phyloP scores from a whole-genome alignment of 2,888 invertebrate species.

The Lampropteryx suffumata region DNA sequence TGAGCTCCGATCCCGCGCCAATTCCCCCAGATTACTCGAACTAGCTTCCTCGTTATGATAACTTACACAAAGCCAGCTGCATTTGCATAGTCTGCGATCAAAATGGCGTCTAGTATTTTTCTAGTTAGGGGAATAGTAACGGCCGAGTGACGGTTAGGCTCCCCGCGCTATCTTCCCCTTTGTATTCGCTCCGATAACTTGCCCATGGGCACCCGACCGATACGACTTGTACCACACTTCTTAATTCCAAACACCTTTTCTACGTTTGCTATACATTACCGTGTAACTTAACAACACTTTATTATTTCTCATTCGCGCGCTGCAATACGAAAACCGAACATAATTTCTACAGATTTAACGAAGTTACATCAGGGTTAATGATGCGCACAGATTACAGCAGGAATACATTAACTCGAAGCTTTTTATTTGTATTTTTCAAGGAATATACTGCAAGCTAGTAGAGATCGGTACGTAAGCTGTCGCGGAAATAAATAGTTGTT shows the following conservation, averaged over 20 bases:
- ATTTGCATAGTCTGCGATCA: conserved; percentile 52
- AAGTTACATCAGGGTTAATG: conserved; percentile 62
- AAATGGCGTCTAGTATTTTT: conserved; percentile 79
- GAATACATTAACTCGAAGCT: conserved; percentile 52
- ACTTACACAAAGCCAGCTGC: conserved; percentile 45
- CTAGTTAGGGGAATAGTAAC: conserved; percentile 81
- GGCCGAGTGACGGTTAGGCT: conserved; percentile 81
- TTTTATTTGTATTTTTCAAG: conserved; percentile 46
- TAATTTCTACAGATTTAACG: conserved; percentile 36
- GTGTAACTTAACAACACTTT: conserved; percentile 46
- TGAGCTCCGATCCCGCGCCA: conserved; percentile 46
- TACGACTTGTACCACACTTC: conserved; percentile 73
- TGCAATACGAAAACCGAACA: conserved; percentile 53
- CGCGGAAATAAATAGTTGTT: conserved; percentile 60
- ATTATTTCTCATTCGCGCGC: conserved; percentile 46
- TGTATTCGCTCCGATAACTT: conserved; percentile 83
- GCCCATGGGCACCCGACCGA: conserved; percentile 81
- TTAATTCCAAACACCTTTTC: conserved; percentile 72
- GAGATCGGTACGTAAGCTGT: conserved; percentile 33
- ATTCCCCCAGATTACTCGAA: conserved; percentile 40
- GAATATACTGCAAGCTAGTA: conserved; percentile 1
- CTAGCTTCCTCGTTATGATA: conserved; percentile 64
- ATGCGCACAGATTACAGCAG: conserved; percentile 64
- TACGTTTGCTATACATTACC: conserved; percentile 67
- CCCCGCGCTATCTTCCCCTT: conserved; percentile 82